Evolutionary conservation across 2,113 vertebrate species (phyloP).

Genomic region (Elephas maximus): DNA sequence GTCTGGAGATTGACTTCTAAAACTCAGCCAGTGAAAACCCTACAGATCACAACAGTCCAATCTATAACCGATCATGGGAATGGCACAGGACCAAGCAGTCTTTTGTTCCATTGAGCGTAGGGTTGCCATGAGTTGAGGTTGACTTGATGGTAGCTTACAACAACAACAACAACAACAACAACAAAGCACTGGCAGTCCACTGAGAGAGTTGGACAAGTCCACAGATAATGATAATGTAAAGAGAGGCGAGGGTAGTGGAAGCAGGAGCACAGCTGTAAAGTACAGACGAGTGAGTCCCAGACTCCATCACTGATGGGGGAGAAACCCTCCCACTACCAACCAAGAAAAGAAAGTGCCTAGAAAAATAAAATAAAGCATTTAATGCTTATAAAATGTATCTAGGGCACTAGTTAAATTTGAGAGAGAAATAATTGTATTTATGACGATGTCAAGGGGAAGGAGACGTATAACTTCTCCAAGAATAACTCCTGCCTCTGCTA

Average conservation of each 20-base stretch:
- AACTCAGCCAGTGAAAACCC: not conserved
- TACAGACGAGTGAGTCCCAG: accelerated
- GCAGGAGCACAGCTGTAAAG: not conserved
- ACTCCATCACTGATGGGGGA: too few species aligned
- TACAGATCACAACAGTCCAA: not conserved
- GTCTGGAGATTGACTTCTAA: not conserved
- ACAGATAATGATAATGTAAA: not conserved
- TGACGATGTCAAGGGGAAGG: slow-evolving; percentile 83
- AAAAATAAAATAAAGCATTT: slow-evolving; percentile 70
- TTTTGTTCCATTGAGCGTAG: not conserved
- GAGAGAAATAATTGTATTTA: slow-evolving; percentile 88
- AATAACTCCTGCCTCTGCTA: slow-evolving; percentile 68
- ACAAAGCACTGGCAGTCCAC: not conserved
- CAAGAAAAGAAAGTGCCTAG: slow-evolving; percentile 11
- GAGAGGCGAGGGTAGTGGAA: accelerated
- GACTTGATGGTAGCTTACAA: not conserved
- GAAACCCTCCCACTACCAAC: not conserved
- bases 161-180: not conserved
- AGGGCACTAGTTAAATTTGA: slow-evolving; percentile 81
- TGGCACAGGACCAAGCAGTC: not conserved
- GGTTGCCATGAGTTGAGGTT: too few species aligned
- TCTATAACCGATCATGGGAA: not conserved
- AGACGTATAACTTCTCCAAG: slow-evolving; percentile 81
- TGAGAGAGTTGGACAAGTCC: not conserved
- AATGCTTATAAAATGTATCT: slow-evolving; percentile 78